Percentiles rank a stretch among this genome's conserved stretches.
phyloP scores from a whole-genome alignment of 2,797 vertebrate species.

The Tapirus indicus region DNA sequence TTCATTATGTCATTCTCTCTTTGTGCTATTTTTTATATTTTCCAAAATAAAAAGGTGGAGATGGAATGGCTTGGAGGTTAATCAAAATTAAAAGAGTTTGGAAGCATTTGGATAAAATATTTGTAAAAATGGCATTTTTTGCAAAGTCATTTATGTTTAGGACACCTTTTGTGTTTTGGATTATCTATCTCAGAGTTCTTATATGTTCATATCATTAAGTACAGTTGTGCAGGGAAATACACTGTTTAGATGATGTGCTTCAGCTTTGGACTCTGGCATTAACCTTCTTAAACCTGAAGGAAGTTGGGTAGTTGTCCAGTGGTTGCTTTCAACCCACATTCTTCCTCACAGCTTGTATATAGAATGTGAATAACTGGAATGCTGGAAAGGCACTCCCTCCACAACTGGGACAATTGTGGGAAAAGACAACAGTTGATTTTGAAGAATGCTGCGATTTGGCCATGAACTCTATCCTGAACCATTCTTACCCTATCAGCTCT shows the following conservation, averaged over 20 bases:
- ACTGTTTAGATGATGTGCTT: not conserved
- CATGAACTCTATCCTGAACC: not conserved
- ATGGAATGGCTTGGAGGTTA: no score
- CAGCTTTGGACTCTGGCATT: not conserved
- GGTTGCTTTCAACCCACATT: not conserved
- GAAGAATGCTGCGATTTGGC: not conserved
- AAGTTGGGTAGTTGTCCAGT: not conserved
- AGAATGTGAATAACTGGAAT: not conserved
- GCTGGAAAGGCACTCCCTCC: not conserved
- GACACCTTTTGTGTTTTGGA: not conserved
- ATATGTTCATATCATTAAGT: not conserved
- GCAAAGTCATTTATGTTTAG: slow-evolving; percentile 11
- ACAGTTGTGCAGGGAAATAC: not conserved
- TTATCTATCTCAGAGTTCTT: not conserved
- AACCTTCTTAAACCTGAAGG: not conserved
- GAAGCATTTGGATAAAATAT: slow-evolving; percentile 1
- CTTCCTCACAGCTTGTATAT: not conserved
- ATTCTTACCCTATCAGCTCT: not conserved
- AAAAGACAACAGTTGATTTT: slow-evolving; percentile 2
- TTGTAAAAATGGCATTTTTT: not conserved
- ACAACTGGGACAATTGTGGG: not conserved
- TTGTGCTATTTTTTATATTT: not conserved
- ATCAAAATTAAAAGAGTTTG: not conserved
- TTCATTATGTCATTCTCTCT: not conserved
- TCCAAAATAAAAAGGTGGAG: not conserved